Percentiles rank a stretch among this genome's conserved stretches.
phyloP scores from a whole-genome alignment of 2,888 invertebrate species.

The Caenorhabditis macrosperma region DNA sequence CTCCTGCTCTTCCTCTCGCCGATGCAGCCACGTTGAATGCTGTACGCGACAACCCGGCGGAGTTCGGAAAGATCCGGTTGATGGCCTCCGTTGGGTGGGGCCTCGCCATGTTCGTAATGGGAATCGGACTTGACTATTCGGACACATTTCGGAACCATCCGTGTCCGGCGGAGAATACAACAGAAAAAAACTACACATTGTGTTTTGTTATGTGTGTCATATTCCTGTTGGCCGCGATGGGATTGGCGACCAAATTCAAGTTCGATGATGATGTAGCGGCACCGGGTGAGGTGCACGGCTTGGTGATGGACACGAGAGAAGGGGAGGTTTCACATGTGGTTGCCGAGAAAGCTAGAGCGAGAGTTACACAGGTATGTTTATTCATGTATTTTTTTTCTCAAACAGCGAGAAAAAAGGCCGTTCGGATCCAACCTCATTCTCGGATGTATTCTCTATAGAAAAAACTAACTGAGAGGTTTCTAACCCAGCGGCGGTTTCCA shows the following conservation, averaged over 20 bases:
- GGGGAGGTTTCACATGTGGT: slow-evolving; percentile 78
- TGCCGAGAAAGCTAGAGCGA: slow-evolving; percentile 78
- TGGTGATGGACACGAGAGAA: slow-evolving; percentile 79
- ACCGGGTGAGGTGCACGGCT: slow-evolving; percentile 72
- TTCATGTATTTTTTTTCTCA: too few species aligned
- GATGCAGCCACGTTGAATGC: slow-evolving; percentile 78
- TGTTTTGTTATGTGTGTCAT: slow-evolving; percentile 98
- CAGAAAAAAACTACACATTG: slow-evolving; percentile 97
- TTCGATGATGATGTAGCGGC: slow-evolving; percentile 72
- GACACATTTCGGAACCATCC: slow-evolving; percentile 88
- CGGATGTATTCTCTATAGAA: too few species aligned
- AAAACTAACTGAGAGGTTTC: too few species aligned
- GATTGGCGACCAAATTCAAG: slow-evolving; percentile 75
- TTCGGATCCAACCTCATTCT: too few species aligned
- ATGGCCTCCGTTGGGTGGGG: slow-evolving; percentile 99
- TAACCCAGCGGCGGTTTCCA: too few species aligned
- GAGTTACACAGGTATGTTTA: slow-evolving; percentile 71
- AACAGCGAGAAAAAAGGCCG: not conserved
- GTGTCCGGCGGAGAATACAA: slow-evolving; percentile 79
- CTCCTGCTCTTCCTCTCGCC: slow-evolving; percentile 76
- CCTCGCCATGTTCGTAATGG: slow-evolving; percentile 97
- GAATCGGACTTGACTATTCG: slow-evolving; percentile 95
- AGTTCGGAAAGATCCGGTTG: slow-evolving; percentile 95
- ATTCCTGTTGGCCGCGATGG: slow-evolving; percentile 94
- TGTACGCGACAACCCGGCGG: slow-evolving; percentile 74